phyloP scores from a whole-genome alignment of 2,888 invertebrate genomes.

The Schizotus pectinicornis region DNA sequence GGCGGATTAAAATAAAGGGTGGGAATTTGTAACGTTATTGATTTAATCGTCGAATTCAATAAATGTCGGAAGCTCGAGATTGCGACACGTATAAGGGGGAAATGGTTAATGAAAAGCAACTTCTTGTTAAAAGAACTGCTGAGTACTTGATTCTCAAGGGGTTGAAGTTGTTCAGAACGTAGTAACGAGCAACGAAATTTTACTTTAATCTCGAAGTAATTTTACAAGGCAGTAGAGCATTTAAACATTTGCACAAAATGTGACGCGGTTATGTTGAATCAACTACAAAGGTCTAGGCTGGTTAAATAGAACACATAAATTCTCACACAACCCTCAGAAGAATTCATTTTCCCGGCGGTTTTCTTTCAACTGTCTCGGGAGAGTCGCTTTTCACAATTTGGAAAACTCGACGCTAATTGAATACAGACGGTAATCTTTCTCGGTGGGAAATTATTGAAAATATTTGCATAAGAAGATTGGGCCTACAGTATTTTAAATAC shows the following conservation, averaged over 20 bases:
- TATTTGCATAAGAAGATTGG: constrained; percentile 5
- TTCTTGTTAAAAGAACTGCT: constrained; percentile 12
- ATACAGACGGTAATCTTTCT: constrained; percentile 9
- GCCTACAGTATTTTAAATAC: not conserved
- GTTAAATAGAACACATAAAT: constrained; percentile 1
- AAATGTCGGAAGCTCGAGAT: not conserved
- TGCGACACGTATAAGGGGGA: constrained; percentile 3
- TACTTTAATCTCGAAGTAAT: not conserved
- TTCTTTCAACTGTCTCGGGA: constrained; percentile 12
- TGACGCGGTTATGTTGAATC: no score
- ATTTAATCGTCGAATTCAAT: no score
- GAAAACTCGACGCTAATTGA: constrained; percentile 19
- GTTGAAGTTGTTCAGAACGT: constrained; percentile 7
- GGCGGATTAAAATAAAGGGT: no score
- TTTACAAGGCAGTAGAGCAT: not conserved
- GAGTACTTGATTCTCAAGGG: constrained; percentile 13
- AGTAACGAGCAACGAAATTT: constrained; percentile 3
- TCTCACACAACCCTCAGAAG: constrained; percentile 2
- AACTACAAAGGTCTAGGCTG: not conserved
- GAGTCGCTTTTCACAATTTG: constrained; percentile 24
- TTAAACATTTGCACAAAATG: not conserved
- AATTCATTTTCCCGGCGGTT: constrained; percentile 21
- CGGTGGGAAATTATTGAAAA: constrained; percentile 13
- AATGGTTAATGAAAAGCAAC: constrained; percentile 9
- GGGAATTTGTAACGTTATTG: no score